Evolutionary conservation across 2,113 vertebrate species (phyloP), one percentile per base, ranked within the genome.

Genomic region (Tachuris rubrigastra): DNA sequence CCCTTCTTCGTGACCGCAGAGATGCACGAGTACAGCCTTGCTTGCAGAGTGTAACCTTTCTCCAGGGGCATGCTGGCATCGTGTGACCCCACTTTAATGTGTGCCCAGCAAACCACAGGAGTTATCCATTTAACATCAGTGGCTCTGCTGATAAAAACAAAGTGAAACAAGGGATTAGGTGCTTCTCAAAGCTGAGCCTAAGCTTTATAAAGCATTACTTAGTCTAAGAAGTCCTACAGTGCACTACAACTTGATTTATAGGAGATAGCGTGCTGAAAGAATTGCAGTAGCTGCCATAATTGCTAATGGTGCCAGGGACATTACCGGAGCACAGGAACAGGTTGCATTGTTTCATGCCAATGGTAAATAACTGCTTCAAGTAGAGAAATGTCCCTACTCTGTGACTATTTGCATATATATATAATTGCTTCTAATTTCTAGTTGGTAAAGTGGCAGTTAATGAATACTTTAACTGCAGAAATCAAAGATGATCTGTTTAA

Each of bases 371-470:
- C 74, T 25, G 4, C 62, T 90, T 59, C 46, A 71, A 92, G 74
- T 27, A 35, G 41, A 85, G 72, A 92, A 82, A 60, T 55, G 39
- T 24, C 23, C 27, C 8, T 69, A 7, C 17, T 75, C n/a, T 50
- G 8, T 50, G 35, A 56, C 27, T 84, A 35, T 91, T 93, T 85
- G 31, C 41, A 60, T 47, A 42, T 60, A 46, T 65, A 46, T n/a
- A 33, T 85, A 89, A 96, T 85, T 83, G 15, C 59, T 95, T 89
- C 42, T 79, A 81, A 91, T 95, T 91, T 92, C 71, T 83, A n/a
- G 31, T 31, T 81, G 37, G 74, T 80, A 72, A 89, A 94, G 91
- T 87, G 81, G 25, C 50, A 46, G 58, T 84, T 89, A 93, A 95
- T 93, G 44, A 92, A 73, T 77, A 46, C 49, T 94, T 90, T 39